Evolutionary conservation across 2,113 vertebrate genomes (phyloP), one percentile per base, ranked within the genome.

Genomic region (Dissostichus mawsoni): DNA sequence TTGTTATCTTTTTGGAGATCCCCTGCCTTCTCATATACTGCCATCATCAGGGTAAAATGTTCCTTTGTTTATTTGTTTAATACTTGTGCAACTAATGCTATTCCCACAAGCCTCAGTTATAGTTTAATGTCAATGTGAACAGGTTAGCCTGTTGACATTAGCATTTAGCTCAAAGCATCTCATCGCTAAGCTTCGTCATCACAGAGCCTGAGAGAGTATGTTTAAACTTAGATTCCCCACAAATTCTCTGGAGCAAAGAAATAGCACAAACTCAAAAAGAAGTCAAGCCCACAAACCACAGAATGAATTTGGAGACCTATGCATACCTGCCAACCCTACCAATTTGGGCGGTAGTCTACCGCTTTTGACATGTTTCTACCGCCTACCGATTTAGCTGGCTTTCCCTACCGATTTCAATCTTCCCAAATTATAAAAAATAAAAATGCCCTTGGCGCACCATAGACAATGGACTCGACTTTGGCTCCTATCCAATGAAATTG

Each of bases 241-340:
- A 23, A 5, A 36, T 69, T 53, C 20, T 41, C 25, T 13, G 29
- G 33, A 33, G 50, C 29, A 53, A 33, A 59, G 6, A 12, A 48
- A 2, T 20, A 66, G 9, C 44, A 55, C 44, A 64, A 20, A 69
- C 45, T 8, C 13, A 29, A 23, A 50, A 58, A 66, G 10, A 71
- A 61, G 17, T 25, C 41, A 67, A 33, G 48, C 56, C 58, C 25
- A 66, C 23, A 68, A 17, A 71, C 20, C 23, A 57, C 16, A 70
- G n/a, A 52, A 48, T 23, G 5, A 69, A 53, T 1, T 2, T 6
- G 29, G 36, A 64, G 61, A 58, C 47, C 20, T 11, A 20, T 20
- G 20, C 20, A 20, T 20, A 20, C 20, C 20, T 20, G 20, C 20
- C 20, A 20, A 20, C 20, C 20, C 20, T 20, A 20, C 20, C 20